These are phyloP conservation scores for Euthynnus affinis DNA, from an alignment of 2,797 vertebrate species.

Conservation along the genomic window DNA sequence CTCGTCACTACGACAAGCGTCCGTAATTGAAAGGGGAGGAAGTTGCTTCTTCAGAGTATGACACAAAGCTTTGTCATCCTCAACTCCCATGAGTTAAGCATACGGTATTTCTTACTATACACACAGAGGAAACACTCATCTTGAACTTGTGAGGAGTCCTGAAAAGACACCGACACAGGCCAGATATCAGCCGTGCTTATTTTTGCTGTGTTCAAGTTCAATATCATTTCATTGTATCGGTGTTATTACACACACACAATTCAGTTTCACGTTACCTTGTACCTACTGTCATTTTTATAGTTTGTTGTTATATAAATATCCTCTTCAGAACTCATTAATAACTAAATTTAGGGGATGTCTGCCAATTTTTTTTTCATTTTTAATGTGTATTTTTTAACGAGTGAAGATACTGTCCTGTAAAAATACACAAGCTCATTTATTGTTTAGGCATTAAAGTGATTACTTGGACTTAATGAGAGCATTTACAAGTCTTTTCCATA, in stretches of 20 bases:
- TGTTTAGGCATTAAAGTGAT: background rate
- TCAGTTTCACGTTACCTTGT: background rate
- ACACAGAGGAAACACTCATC: constrained; percentile 36
- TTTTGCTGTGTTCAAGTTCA: background rate
- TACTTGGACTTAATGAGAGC: background rate
- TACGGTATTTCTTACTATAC: constrained; percentile 39
- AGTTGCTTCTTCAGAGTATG: constrained; percentile 61
- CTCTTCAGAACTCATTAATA: background rate
- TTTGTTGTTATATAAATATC: background rate
- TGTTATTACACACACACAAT: no score
- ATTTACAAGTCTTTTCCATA: background rate
- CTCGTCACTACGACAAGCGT: constrained; percentile 58
- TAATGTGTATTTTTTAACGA: background rate
- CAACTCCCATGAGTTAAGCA: constrained; percentile 50
- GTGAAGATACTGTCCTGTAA: background rate
- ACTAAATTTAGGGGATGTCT: background rate
- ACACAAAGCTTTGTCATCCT: constrained; percentile 62
- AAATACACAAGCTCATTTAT: background rate
- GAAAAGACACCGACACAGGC: background rate
- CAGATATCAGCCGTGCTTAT: background rate
- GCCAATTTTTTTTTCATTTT: background rate
- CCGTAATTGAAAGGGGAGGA: constrained; percentile 62
- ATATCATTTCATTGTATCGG: background rate
- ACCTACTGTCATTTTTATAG: background rate
- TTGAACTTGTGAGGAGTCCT: no score